These are phyloP conservation scores for Mugil cephalus DNA, from an alignment of 2,113 vertebrate genomes.

Conservation along the genomic window DNA sequence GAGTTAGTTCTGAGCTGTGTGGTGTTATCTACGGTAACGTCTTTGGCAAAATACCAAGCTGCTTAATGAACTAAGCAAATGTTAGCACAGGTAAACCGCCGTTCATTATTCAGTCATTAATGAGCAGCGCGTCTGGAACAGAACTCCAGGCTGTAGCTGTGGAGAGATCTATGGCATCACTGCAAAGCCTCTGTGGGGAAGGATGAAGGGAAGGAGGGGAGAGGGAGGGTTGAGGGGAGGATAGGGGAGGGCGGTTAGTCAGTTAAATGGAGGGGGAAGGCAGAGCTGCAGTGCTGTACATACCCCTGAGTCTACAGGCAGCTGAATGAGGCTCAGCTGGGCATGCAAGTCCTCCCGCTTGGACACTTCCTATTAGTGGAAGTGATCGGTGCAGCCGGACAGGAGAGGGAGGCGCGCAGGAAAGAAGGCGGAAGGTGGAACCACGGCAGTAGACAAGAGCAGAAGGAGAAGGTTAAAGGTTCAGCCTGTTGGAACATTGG, in stretches of 20 bases:
- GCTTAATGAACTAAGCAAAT: slow-evolving; percentile 2
- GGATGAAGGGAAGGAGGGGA: slow-evolving; percentile 23
- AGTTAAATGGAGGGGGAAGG: slow-evolving; percentile 30
- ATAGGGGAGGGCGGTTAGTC: slow-evolving; percentile 21
- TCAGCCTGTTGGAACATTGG: slow-evolving; percentile 40
- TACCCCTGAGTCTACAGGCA: slow-evolving; percentile 98
- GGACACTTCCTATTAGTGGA: slow-evolving; percentile 93
- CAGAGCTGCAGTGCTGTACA: slow-evolving; percentile 84
- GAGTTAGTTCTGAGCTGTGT: neutral
- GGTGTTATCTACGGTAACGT: slow-evolving; percentile 1
- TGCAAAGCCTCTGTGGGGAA: slow-evolving; percentile 23
- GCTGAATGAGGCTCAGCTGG: slow-evolving; percentile 98
- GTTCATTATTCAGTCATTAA: slow-evolving; percentile 14
- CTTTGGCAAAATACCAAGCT: neutral
- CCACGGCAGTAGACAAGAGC: slow-evolving; percentile 54
- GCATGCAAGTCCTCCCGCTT: slow-evolving; percentile 96
- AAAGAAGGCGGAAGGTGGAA: slow-evolving; percentile 59
- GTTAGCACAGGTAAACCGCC: neutral
- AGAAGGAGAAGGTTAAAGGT: slow-evolving; percentile 56
- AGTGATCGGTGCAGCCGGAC: slow-evolving; percentile 78
- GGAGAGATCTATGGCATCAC: slow-evolving; percentile 28
- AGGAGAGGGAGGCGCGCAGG: slow-evolving; percentile 62
- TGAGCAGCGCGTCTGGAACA: neutral
- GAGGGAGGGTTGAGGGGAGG: slow-evolving; percentile 46
- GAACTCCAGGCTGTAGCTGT: slow-evolving; percentile 27